Base-by-base conservation (phyloP, 1,140 invertebrate genomes). In the Drosophila lacteicornis region DNA sequence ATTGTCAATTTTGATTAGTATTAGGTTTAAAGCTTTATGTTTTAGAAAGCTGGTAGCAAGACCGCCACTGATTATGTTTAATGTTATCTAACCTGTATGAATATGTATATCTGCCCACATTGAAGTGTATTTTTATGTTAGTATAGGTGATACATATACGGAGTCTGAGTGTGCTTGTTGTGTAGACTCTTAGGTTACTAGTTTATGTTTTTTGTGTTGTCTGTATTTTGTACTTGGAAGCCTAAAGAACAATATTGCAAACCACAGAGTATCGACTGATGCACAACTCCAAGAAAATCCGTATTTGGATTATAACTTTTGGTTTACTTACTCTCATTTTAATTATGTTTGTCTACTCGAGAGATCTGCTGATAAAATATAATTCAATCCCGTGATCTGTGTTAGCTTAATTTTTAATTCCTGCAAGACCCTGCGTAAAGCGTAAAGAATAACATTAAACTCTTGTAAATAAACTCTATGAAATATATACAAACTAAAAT, bases 21-120 rank as follows among this genome's bases (percentile, higher is more conserved):
- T 88, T 88, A 88, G 85, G 84, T 88, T 88, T 81, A 90, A 81
- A 88, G 84, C 84, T 88, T 88, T 88, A 88, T 71, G 62, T 79
- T 79, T 65, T 77, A 77, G 62, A 40, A 79, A 71, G 59, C 75
- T 79, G 75, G 76, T 79, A 73, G 70, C 50, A 45, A 79, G 65
- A 68, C 75, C 66, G 57, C 75, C 75, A 79, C 75, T 79, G 75
- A 79, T 79, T 79, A 79, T 70, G 75, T 80, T 77, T 74, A 82
- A 82, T 82, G 74, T 82, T 78, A 88, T 82, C 68, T 50, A 61
- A 73, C 80, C 51, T 50, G 33, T 78, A 84, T 71, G 45, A 76
- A 33, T 45, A 19, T 80, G 43, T 80, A 80, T 80, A 80, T 80
- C 63, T 67, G 45, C 69, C 50, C 43, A 49, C 70, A 79, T 46